Conservation (phyloP, 2,888 invertebrate species). For the Ormyrus thymus region DNA sequence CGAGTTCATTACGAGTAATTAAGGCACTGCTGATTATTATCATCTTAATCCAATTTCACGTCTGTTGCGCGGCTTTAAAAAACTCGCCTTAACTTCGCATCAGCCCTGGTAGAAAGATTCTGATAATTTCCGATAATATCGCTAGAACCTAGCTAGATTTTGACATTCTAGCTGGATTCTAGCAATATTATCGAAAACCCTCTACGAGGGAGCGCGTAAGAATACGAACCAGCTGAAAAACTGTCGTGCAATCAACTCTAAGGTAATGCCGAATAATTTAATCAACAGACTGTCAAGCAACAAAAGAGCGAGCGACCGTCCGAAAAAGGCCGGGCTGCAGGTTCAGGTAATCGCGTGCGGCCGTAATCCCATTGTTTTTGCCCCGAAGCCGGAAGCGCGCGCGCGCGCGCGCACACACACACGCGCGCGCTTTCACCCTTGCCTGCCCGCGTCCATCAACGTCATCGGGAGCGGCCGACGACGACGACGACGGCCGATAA, state of each 20-base stretch:
- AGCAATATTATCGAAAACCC: too few species aligned
- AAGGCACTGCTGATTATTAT: too few species aligned
- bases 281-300: neutral
- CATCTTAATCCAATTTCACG: too few species aligned
- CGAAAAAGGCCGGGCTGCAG: neutral
- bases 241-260: too few species aligned
- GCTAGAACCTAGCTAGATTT: too few species aligned
- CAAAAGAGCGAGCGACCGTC: neutral
- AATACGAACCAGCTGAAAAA: too few species aligned
- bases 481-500: constrained; percentile 58
- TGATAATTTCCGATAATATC: too few species aligned
- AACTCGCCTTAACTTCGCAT: too few species aligned
- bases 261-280: neutral
- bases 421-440: neutral
- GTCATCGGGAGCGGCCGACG: constrained; percentile 10
- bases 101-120: too few species aligned
- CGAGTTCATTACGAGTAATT: neutral
- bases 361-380: constrained; percentile 24
- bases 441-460: neutral
- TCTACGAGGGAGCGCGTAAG: too few species aligned
- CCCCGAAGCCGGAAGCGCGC: constrained; percentile 31
- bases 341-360: constrained; percentile 21
- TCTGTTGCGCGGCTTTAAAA: too few species aligned
- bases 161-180: too few species aligned
- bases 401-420: constrained; percentile 3